Conservation (phyloP, 2,113 vertebrate species). For the Anarrhichthys ocellatus region DNA sequence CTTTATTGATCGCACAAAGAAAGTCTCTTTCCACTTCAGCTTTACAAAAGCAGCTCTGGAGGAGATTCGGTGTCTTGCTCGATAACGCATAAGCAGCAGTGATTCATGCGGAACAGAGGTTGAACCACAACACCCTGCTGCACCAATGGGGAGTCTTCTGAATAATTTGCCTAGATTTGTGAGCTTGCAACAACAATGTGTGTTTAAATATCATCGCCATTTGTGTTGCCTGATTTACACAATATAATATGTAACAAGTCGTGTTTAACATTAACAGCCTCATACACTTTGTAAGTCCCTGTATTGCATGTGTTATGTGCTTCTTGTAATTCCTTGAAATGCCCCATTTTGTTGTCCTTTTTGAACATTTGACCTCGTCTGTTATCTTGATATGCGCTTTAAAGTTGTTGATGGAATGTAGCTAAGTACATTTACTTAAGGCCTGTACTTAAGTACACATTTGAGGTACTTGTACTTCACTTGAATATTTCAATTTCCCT, state of each 20-base stretch:
- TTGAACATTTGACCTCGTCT: neutral
- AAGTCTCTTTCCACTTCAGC: conserved; percentile 33
- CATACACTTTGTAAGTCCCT: neutral
- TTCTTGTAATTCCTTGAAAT: neutral
- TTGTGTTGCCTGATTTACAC: neutral
- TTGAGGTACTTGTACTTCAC: too few relatives aligned
- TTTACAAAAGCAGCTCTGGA: too few relatives aligned
- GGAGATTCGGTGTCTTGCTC: conserved; percentile 16
- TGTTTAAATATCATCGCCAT: neutral
- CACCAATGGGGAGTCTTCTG: neutral
- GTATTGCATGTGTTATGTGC: neutral
- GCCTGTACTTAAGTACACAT: too few relatives aligned
- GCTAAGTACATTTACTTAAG: too few relatives aligned
- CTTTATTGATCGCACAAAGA: conserved; percentile 57
- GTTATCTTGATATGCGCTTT: too few relatives aligned
- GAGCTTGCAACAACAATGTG: neutral
- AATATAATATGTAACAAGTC: neutral
- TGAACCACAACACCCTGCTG: neutral
- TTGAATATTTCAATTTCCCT: too few relatives aligned
- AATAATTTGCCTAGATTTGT: conserved; percentile 17
- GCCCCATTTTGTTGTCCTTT: neutral
- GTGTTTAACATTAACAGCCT: neutral
- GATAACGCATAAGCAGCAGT: conserved; percentile 1
- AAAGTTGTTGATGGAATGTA: too few relatives aligned
- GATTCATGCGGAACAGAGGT: conserved; percentile 1